These are phyloP conservation scores for Eulemur coronatus DNA, from an alignment of 2,797 vertebrate genomes.

Conservation along the genomic window DNA sequence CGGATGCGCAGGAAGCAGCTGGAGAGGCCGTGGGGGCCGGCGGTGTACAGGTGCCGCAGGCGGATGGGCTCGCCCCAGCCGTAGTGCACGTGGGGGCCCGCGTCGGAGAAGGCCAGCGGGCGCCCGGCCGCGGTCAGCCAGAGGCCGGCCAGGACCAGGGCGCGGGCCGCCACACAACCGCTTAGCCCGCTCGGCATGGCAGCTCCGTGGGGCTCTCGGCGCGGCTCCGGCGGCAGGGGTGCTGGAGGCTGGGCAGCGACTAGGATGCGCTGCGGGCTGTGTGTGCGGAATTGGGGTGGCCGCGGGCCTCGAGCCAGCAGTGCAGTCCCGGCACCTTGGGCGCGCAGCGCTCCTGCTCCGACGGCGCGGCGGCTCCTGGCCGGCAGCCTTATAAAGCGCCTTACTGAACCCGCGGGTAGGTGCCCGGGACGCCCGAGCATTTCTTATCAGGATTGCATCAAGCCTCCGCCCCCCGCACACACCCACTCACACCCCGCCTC, in stretches of 20 bases:
- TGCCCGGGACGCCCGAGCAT: slow-evolving; percentile 75
- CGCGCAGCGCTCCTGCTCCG: slow-evolving; percentile 8
- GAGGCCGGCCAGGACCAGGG: slow-evolving; percentile 76
- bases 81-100: slow-evolving; percentile 88
- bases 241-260: neutral
- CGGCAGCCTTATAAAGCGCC: slow-evolving; percentile 88
- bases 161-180: neutral
- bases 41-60: slow-evolving; percentile 91
- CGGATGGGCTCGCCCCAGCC: slow-evolving; percentile 93
- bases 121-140: slow-evolving; percentile 72
- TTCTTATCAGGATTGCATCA: slow-evolving; percentile 82
- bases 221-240: neutral
- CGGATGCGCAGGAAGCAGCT: slow-evolving; percentile 89
- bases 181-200: slow-evolving; percentile 33
- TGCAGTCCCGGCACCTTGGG: neutral
- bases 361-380: neutral
- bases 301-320: neutral
- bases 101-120: slow-evolving; percentile 85
- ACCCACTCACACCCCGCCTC: slow-evolving; percentile 66
- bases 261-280: neutral
- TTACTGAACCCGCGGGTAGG: slow-evolving; percentile 90
- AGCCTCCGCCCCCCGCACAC: slow-evolving; percentile 66
- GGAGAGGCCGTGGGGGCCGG: slow-evolving; percentile 88
- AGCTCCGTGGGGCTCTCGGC: neutral
- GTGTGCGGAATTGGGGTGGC: neutral